phyloP scores from a whole-genome alignment of 1,140 invertebrate species.

The Brachionus rotundiformis region DNA sequence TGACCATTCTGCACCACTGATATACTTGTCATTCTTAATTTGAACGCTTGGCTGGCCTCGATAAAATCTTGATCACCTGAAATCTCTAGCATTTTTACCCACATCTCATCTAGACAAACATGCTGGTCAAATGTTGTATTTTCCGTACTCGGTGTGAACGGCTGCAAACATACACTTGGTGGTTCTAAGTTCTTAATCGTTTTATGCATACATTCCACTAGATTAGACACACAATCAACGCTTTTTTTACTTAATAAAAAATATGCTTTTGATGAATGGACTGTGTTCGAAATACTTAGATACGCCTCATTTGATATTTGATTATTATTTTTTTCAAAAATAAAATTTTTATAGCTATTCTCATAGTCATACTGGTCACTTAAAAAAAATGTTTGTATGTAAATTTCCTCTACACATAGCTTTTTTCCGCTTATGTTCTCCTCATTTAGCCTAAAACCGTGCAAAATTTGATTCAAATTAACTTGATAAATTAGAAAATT shows the following conservation, averaged over 20 bases:
- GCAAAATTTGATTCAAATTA: constrained; percentile 27
- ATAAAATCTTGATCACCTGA: constrained; percentile 17
- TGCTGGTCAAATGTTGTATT: not conserved
- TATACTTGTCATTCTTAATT: not conserved
- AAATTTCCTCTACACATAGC: not conserved
- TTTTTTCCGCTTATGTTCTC: constrained; percentile 8
- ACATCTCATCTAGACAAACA: not conserved
- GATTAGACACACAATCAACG: constrained; percentile 2
- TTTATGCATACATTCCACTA: not conserved
- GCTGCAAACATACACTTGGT: not conserved
- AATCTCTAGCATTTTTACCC: not conserved
- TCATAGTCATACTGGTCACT: constrained; percentile 25
- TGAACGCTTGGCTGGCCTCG: not conserved
- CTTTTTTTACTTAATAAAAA: not conserved
- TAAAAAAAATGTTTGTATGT: constrained; percentile 24
- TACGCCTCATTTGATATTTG: not conserved
- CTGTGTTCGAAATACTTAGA: not conserved
- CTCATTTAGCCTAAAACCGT: constrained; percentile 3
- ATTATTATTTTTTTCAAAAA: constrained; percentile 20
- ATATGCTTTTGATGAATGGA: not conserved
- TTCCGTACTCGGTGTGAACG: not conserved
- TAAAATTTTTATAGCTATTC: not conserved
- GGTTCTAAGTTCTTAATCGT: not conserved
- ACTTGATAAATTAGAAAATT: constrained; percentile 8
- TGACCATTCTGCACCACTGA: not conserved